Evolutionary conservation across 2,113 vertebrate genomes (phyloP), one percentile per base, ranked within the genome.

Genomic region (Forbesichthys agassizii): DNA sequence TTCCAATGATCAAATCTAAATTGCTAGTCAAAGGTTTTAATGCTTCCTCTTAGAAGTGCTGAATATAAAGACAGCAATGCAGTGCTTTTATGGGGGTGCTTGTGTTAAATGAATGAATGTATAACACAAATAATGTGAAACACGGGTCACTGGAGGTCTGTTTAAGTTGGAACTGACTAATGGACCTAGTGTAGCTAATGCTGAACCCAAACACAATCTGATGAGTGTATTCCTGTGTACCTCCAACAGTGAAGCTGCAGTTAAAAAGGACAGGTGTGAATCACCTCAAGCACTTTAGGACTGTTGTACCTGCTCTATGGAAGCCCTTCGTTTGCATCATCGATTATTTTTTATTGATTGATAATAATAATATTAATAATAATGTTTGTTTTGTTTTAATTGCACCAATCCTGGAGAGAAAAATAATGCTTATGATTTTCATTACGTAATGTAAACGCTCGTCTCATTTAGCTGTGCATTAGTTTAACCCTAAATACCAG

Each of bases 1-100:
- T 65, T 49, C 69, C 66, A 5, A 63, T 69, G 58, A 1, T 60
- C 68, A 57, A 49, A 51, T 16, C 47, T n/a, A 13, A 52, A 8
- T 11, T 1, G 49, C 49, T 69, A 36, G 10, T 72, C 56, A 52
- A 6, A 27, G 67, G 51, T 55, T 76, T 59, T 69, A 18, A 71
- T 42, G 36, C 7, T 42, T 42, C 36, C 36, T 27, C 36, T 42
- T 42, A 42, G 7, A 5, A 42, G 5, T 42, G 36, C 36, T 6
- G 36, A 42, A 76, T 77, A 60, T 75, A 66, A 76, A 77, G 80
- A 78, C 80, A 85, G 80, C 88, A 87, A 88, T 88, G 84, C 85
- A 67, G 79, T 67, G 79, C 51, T 8, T 2, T 16, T 9, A 5
- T 6, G 18, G 68, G 66, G 73, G 47, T 61, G 36, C 42, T 60